phyloP scores from a whole-genome alignment of 1,140 invertebrate species.

The Lutraria rhynchaena region DNA sequence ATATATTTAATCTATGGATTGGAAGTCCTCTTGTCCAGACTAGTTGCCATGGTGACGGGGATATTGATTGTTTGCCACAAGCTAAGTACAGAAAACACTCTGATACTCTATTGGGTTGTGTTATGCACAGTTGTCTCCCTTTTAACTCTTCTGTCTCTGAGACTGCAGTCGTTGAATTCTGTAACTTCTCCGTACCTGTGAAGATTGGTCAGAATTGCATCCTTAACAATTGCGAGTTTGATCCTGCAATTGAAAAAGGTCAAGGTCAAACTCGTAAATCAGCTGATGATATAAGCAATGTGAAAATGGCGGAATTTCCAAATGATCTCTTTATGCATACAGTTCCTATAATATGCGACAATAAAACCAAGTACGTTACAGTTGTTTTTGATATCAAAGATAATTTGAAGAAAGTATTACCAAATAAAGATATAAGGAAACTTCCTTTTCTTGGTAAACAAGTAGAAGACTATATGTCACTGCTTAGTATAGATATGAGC shows the following conservation, averaged over 20 bases:
- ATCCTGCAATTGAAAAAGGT: neutral
- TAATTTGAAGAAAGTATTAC: constrained; percentile 79
- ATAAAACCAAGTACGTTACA: constrained; percentile 77
- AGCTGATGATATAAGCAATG: neutral
- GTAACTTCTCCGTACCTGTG: constrained; percentile 77
- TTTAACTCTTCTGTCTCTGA: constrained; percentile 58
- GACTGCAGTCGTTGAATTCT: constrained; percentile 81
- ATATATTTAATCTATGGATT: constrained; percentile 73
- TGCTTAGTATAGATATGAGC: constrained; percentile 24
- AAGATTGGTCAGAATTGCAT: constrained; percentile 78
- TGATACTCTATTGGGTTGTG: constrained; percentile 67
- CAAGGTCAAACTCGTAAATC: neutral
- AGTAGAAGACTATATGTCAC: constrained; percentile 63
- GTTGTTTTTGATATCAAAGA: constrained; percentile 80
- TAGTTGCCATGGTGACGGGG: neutral
- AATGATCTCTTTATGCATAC: constrained; percentile 80
- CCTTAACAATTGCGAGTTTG: constrained; percentile 80
- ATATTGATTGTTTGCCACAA: neutral
- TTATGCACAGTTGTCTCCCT: constrained; percentile 76
- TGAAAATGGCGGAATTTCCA: constrained; percentile 73
- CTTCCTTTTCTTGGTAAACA: constrained; percentile 72
- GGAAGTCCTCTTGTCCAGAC: too few relatives aligned
- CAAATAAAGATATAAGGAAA: constrained; percentile 33
- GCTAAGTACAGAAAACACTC: constrained; percentile 39
- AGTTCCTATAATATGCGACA: constrained; percentile 72